Evolutionary conservation across 2,797 vertebrate species (phyloP), one percentile per base, ranked within the genome.

Genomic region (Molossus alvarezi): DNA sequence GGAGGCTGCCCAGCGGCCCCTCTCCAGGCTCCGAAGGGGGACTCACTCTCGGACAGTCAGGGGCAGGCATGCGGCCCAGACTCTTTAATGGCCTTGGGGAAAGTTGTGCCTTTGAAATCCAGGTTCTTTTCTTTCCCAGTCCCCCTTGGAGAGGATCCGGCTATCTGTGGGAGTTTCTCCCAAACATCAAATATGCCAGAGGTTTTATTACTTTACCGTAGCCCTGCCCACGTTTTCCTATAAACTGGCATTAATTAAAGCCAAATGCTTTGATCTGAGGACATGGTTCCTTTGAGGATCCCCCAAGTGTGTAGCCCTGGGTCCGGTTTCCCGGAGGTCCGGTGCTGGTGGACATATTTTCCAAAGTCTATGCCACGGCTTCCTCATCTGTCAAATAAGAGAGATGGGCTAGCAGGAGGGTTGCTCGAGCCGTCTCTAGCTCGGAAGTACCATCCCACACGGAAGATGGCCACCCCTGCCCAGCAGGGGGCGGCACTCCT

Each of bases 221-320:
- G 29, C 58, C 53, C 72, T 87, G 58, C 73, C 95, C 84, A n/a
- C 9, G 3, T 92, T 73, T 89, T 86, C 73, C 88, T 87, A 80
- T 85, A 94, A 97, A 96, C 41, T 8, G 20, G 11, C 51, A 60
- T 75, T 92, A 64, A 86, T 94, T 84, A 96, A 82, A 72, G 29
- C 41, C 45, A 53, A 69, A 88, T 2, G 33, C 76, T 95, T 96
- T 95, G 81, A 23, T 80, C 86, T 4, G 29, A 65, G 9, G 53
- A 45, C 1, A 25, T 13, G 15, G 25, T 90, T 94, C 53, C 72
- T 93, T 81, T 85, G 57, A 90, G 88, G 53, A 81, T 21, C 60
- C 45, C 53, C 33, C 14, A 1, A 4, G 11, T 10, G 2, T 62
- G 41, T 51, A 81, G 71, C 37, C 2, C n/a, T 12, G 41, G 57